Base-by-base conservation (phyloP, 2,113 vertebrate species). In the Phocoena phocoena region DNA sequence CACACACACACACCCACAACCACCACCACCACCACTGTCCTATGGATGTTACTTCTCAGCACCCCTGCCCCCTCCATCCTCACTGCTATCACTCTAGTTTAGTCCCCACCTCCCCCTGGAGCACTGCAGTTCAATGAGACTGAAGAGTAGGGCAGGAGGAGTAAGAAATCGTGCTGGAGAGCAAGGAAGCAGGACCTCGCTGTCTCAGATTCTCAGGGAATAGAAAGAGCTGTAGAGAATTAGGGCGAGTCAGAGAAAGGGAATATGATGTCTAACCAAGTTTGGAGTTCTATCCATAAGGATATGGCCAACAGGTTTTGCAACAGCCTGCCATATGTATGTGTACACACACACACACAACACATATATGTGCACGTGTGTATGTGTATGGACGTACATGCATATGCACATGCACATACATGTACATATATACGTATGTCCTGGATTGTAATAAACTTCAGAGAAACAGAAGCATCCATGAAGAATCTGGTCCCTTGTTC, bases 121-220 rank as follows among this genome's bases (percentile, higher is more conserved):
- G 15, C 10, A n/a, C 10, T 80, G 6, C 3, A 67, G 23, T 88
- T 41, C 31, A 81, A 0, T 71, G n/a, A 70, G 25, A 14, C 21
- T 65, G 11, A 15, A 82, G 47, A 68, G 25, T 3, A 85, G 6
- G 60, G 17, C 38, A 53, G 3, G 68, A 82, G 3, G 38, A 8
- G 3, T 65, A 80, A 82, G 38, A 83, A 26, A 79, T 82, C 17
- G 74, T 53, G 21, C 36, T 65, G 20, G 14, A 25, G 21, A 15
- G 9, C 9, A 17, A 28, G 25, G 25, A 33, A 81, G 38, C 47
- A 58, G 41, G 38, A 73, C 3, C 15, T 41, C 26, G 53, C 23
- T 1, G 1, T 50, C 63, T 95, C 68, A 26, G 20, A 33, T 53
- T 95, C 53, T 90, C 58, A 93, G 15, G 60, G 94, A 93, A 90